phyloP scores from a whole-genome alignment of 2,797 vertebrate genomes.

The Acipenser ruthenus region DNA sequence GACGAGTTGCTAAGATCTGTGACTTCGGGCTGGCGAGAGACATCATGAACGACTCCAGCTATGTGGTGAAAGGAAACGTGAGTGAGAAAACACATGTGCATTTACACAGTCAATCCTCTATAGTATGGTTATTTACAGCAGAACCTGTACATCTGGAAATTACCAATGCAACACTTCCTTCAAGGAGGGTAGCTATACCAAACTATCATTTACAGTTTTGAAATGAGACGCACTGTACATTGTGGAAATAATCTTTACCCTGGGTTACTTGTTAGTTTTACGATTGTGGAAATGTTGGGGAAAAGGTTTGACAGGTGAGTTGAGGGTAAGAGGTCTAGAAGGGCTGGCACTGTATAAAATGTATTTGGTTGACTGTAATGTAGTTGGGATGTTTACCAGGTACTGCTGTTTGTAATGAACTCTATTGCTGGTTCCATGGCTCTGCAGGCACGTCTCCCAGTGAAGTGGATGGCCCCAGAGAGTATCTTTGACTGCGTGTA shows the following conservation, averaged over 20 bases:
- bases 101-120: not conserved
- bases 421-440: not conserved
- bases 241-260: too few relatives aligned
- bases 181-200: too few relatives aligned
- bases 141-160: too few relatives aligned
- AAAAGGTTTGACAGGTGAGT: not conserved
- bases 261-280: too few relatives aligned
- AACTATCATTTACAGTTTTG: too few relatives aligned
- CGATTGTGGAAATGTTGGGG: not conserved
- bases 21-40: constrained; percentile 94
- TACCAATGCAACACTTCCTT: too few relatives aligned
- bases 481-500: constrained; percentile 97
- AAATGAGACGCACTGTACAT: too few relatives aligned
- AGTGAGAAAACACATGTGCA: constrained; percentile 33
- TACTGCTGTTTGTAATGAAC: not conserved
- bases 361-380: not conserved
- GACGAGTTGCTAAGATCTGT: constrained; percentile 84
- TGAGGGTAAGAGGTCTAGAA: not conserved
- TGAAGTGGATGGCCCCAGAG: constrained; percentile 98
- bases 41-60: constrained; percentile 97
- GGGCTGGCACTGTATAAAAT: too few relatives aligned
- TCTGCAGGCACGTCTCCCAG: constrained; percentile 86
- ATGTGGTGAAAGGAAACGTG: constrained; percentile 96
- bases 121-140: too few relatives aligned
- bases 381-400: too few relatives aligned